Base-by-base conservation (phyloP, 2,113 vertebrate species). In the Turdus rufiventris region DNA sequence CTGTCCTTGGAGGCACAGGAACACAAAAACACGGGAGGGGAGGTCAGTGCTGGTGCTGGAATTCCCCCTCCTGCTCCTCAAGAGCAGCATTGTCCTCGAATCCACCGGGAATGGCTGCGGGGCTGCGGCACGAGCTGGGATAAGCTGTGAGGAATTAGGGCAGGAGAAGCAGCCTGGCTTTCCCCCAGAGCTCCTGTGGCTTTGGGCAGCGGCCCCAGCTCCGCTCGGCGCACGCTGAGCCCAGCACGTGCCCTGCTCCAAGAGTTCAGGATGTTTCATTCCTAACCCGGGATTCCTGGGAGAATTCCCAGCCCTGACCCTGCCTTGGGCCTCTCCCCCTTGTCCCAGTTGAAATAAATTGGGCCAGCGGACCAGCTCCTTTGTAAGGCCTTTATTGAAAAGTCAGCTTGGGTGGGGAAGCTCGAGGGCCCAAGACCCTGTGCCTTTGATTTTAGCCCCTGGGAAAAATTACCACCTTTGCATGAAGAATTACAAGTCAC, bases 91-190 rank as follows among this genome's bases (percentile, higher is more conserved):
- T 92, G 91, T 91, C 87, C 88, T 71, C 3, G 0, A 80, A 71
- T n/a, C 62, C 82, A 12, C 14, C 5, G 3, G 79, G 94, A 87
- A 82, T 36, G 65, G 87, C 58, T 0, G 2, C 47, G 5, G 29
- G 53, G 66, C 56, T 7, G 66, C 53, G 31, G 40, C 45, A 56
- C 1, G 24, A 56, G 77, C 20, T 61, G 62, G 48, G 71, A 73
- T 76, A 43, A 58, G 78, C 89, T 67, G 85, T 6, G 58, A 57
- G 76, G 79, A 65, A 73, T 93, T 23, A 47, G 70, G 51, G 82
- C 79, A 73, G 91, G 68, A 93, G 66, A 74, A 80, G 40, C 91
- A 24, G 47, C 68, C 12, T 5, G 17, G 78, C 15, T 62, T 23
- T 45, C 62, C 88, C 68, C 16, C 70, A 28, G 91, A 62, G 60